Evolutionary conservation across 2,113 vertebrate species (phyloP).

Genomic region (Lipotes vexillifer): DNA sequence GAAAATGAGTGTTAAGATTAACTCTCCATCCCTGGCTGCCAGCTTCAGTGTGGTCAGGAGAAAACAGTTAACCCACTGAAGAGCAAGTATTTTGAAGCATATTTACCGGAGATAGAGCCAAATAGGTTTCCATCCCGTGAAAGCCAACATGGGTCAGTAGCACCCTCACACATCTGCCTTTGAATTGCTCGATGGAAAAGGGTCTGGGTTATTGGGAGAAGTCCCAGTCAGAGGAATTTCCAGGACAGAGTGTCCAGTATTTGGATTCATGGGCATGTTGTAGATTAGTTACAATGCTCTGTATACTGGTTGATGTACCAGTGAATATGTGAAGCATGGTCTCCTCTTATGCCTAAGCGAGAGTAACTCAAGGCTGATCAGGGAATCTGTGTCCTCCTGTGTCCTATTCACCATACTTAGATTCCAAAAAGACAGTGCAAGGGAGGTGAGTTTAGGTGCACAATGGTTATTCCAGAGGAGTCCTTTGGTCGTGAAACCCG

Average conservation of each 20-base stretch:
- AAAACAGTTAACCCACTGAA: slow-evolving; percentile 71
- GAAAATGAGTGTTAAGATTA: slow-evolving; percentile 36
- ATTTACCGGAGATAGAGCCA: slow-evolving; percentile 34
- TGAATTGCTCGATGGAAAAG: slow-evolving; percentile 55
- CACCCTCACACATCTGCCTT: slow-evolving; percentile 30
- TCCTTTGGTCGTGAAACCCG: background rate
- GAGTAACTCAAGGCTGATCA: background rate
- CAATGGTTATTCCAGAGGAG: background rate
- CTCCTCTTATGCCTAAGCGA: background rate
- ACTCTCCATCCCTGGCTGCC: slow-evolving; percentile 13
- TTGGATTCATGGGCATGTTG: background rate
- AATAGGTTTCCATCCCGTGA: slow-evolving; percentile 23
- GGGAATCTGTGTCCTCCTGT: background rate
- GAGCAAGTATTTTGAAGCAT: slow-evolving; percentile 62
- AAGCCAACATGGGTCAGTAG: background rate
- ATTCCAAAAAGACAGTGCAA: background rate
- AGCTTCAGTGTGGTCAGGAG: slow-evolving; percentile 39
- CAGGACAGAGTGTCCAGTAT: slow-evolving; percentile 1
- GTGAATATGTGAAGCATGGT: background rate
- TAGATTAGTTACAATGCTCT: background rate
- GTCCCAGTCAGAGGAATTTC: slow-evolving; percentile 20
- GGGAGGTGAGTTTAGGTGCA: background rate
- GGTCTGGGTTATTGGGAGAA: slow-evolving; percentile 32
- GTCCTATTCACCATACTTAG: background rate
- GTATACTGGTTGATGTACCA: background rate